Base-by-base conservation (phyloP, 2,113 vertebrate genomes). In the Steatornis caripensis region DNA sequence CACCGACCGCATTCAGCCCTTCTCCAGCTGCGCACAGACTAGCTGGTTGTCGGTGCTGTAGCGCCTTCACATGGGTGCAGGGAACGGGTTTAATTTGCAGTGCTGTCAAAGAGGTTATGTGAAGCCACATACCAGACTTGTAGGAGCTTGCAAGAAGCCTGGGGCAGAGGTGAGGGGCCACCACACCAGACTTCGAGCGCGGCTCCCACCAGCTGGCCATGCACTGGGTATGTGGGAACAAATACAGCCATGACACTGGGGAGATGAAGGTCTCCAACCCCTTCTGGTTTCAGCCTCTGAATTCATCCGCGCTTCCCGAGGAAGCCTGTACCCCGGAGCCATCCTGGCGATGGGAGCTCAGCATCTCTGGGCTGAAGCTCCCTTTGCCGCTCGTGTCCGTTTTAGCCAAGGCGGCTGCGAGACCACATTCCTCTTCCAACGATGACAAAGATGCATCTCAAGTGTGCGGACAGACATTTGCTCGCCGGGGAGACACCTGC, bases 121-220 rank as follows among this genome's bases (percentile, higher is more conserved):
- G n/a, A 71, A 62, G 29, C 39, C 39, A 46, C 11, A 51, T 39
- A 29, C n/a, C 60, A 78, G 4, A 37, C 30, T 48, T 30, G 30
- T 3, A 30, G 68, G 43, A 48, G 18, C 37, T 88, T 48, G 48
- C 55, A 45, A 65, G 30, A 65, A 30, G 2, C n/a, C 32, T 7
- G 1, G 15, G 55, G 9, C 37, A 7, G 21, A 36, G 54, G 30
- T 23, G 60, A 82, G 71, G 43, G 90, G 12, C 30, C 49, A 15
- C 55, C 72, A 58, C 11, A 0, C 7, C 1, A 4, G 61, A 69
- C 37, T n/a, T 23, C 5, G 26, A 61, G n/a, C 0, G 0, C 0
- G 0, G 1, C 12, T 53, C 23, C 8, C 65, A 37, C 51, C 87
- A 29, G 6, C 32, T 51, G 60, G 11, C 36, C 7, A 5, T 20